Percentiles rank a stretch among this genome's conserved stretches.
phyloP scores from a whole-genome alignment of 2,888 invertebrate genomes.

The Melieria crassipennis region DNA sequence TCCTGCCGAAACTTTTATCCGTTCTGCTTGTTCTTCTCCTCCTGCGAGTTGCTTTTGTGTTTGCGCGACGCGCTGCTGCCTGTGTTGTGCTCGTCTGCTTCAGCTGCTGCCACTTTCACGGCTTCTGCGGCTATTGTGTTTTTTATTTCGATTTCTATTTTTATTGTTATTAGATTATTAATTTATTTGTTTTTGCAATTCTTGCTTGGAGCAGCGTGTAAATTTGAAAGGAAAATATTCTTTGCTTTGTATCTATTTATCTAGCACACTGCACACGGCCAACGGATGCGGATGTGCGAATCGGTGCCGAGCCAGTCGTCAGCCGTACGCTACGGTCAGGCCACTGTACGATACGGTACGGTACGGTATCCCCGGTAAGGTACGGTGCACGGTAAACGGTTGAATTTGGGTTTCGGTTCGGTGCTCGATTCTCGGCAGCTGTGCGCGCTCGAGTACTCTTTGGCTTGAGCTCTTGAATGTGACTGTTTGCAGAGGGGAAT shows the following conservation, averaged over 20 bases:
- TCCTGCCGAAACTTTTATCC: not conserved
- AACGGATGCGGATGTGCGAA: slow-evolving; percentile 15
- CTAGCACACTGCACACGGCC: slow-evolving; percentile 12
- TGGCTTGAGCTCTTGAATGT: slow-evolving; percentile 67
- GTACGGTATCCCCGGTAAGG: slow-evolving; percentile 24
- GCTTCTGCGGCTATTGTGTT: not conserved
- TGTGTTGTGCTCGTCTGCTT: not conserved
- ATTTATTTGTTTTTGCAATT: slow-evolving; percentile 49
- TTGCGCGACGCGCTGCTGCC: slow-evolving; percentile 12
- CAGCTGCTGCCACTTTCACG: slow-evolving; percentile 39
- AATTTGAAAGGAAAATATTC: slow-evolving; percentile 52
- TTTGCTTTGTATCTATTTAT: slow-evolving; percentile 41
- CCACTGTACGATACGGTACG: slow-evolving; percentile 20
- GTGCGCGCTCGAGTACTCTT: slow-evolving; percentile 65
- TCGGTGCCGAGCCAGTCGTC: slow-evolving; percentile 7
- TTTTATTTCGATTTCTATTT: not conserved
- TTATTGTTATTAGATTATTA: slow-evolving; percentile 37
- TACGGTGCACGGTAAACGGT: slow-evolving; percentile 21
- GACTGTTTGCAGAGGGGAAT: slow-evolving; percentile 68
- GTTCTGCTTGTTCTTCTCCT: not conserved
- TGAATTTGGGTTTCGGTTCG: slow-evolving; percentile 6
- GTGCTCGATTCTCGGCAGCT: slow-evolving; percentile 28
- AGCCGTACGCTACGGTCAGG: slow-evolving; percentile 20
- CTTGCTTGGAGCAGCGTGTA: slow-evolving; percentile 44
- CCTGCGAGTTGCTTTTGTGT: slow-evolving; percentile 10